Evolutionary conservation across 2,888 invertebrate species (phyloP).

Genomic region (Macrophya alboannulata): DNA sequence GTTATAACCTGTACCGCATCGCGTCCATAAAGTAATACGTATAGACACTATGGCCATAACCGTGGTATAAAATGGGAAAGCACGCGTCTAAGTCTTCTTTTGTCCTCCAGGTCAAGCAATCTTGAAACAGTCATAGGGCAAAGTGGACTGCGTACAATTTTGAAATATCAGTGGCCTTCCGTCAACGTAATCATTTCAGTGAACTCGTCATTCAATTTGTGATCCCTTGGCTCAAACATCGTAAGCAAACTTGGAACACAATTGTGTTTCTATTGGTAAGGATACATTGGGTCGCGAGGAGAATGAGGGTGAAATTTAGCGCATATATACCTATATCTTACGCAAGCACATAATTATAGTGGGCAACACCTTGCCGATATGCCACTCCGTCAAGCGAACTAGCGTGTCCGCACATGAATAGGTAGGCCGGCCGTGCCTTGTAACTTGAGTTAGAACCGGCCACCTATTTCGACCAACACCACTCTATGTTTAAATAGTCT

Average conservation of each 20-base stretch:
- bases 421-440: conserved; percentile 12
- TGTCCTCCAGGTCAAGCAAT: conserved; percentile 6
- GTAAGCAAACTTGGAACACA: neutral
- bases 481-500: neutral
- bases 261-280: neutral
- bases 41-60: conserved; percentile 12
- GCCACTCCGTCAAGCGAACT: conserved; percentile 47
- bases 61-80: neutral
- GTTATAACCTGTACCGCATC: conserved; percentile 30
- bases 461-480: conserved; percentile 4
- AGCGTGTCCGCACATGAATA: conserved; percentile 52
- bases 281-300: neutral
- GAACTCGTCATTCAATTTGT: neutral
- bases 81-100: neutral
- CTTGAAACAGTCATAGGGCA: neutral
- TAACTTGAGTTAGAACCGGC: conserved; percentile 37
- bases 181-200: neutral
- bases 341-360: conserved; percentile 30
- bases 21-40: neutral
- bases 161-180: neutral
- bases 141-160: neutral
- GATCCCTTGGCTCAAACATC: neutral
- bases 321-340: conserved; percentile 20
- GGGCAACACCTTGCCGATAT: conserved; percentile 37
- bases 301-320: conserved; percentile 40